Evolutionary conservation across 1,140 invertebrate species (phyloP).

Genomic region (Leptinotarsa texana): DNA sequence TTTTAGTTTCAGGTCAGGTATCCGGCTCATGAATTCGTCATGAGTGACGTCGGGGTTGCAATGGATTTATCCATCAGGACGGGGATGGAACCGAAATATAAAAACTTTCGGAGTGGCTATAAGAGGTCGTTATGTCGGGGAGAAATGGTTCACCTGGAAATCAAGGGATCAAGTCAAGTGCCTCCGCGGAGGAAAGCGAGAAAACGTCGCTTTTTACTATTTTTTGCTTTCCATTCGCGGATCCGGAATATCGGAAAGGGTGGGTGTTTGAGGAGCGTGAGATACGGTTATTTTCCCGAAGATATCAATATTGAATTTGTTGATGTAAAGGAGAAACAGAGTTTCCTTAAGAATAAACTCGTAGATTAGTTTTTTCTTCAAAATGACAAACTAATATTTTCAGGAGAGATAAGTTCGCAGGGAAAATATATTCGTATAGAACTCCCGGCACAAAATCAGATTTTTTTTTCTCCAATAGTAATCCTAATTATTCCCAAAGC

Average conservation of each 20-base stretch:
- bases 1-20: slow-evolving; percentile 5
- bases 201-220: background rate
- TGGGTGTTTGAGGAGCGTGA: background rate
- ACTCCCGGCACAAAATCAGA: too few relatives aligned
- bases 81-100: slow-evolving; percentile 5
- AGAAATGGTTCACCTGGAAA: slow-evolving; percentile 8
- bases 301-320: background rate
- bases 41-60: background rate
- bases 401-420: too few relatives aligned
- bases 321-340: too few relatives aligned
- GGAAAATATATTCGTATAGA: too few relatives aligned
- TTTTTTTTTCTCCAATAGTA: too few relatives aligned
- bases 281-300: background rate
- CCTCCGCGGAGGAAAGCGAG: background rate
- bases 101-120: background rate
- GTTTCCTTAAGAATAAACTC: too few relatives aligned
- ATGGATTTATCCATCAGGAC: slow-evolving; percentile 2
- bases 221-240: background rate
- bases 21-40: background rate
- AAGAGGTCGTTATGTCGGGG: background rate
- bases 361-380: too few relatives aligned
- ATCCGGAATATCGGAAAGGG: background rate
- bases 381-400: too few relatives aligned
- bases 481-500: too few relatives aligned
- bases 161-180: slow-evolving; percentile 7